Evolutionary conservation across 1,140 invertebrate species (phyloP).

Genomic region (Hermetia illucens): DNA sequence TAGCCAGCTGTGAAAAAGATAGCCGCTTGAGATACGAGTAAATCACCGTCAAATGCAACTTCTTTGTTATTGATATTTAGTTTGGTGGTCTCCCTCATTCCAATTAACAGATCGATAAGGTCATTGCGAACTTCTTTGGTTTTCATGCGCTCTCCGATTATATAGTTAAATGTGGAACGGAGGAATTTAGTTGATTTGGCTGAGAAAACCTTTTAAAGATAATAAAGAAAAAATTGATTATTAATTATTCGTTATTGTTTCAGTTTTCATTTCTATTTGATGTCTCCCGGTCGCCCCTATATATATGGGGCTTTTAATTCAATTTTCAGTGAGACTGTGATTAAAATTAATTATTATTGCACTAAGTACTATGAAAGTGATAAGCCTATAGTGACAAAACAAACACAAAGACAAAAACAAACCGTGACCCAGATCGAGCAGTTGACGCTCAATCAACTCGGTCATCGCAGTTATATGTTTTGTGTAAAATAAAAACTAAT

Average conservation of each 20-base stretch:
- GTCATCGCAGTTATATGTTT: too few relatives aligned
- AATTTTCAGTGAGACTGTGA: too few relatives aligned
- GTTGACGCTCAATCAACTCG: too few relatives aligned
- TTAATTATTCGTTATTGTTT: slow-evolving; percentile 9
- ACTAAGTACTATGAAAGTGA: too few relatives aligned
- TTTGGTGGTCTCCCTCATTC: slow-evolving; percentile 13
- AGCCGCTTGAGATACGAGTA: slow-evolving; percentile 48
- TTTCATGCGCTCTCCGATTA: slow-evolving; percentile 23
- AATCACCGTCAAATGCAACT: slow-evolving; percentile 18
- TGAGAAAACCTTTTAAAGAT: slow-evolving; percentile 14
- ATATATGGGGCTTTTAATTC: too few relatives aligned
- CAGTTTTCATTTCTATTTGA: slow-evolving; percentile 21
- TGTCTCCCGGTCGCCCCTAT: too few relatives aligned
- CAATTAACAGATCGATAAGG: slow-evolving; percentile 31
- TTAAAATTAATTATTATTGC: too few relatives aligned
- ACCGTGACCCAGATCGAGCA: too few relatives aligned
- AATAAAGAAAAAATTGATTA: too few relatives aligned
- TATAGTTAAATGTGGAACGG: slow-evolving; percentile 18
- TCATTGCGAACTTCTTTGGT: slow-evolving; percentile 23
- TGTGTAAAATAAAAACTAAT: too few relatives aligned
- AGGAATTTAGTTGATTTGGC: slow-evolving; percentile 19
- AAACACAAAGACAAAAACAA: too few relatives aligned
- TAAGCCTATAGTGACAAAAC: too few relatives aligned
- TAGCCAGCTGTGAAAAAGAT: slow-evolving; percentile 60
- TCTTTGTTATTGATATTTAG: background rate